Evolutionary conservation across 2,888 invertebrate genomes (phyloP), one percentile per base, ranked within the genome.

Genomic region (Brachyopa scutellaris): DNA sequence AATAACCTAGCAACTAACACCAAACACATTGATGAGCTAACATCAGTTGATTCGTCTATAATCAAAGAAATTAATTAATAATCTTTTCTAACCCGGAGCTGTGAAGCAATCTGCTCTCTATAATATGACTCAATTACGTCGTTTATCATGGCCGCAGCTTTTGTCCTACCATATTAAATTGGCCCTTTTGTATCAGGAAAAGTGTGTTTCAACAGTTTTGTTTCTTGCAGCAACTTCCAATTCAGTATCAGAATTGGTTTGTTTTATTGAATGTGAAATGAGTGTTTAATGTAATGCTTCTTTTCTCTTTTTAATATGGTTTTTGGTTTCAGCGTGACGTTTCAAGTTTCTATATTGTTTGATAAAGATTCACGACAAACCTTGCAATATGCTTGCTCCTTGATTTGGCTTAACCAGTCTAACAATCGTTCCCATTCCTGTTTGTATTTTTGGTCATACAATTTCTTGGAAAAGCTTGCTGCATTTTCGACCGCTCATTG

Each of bases 51-150:
- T 61, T 83, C 76, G n/a, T 80, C 80, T 1, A 74, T 57, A 7
- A 80, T 80, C n/a, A 74, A 26, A 2, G 76, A 69, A 82, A 69
- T 64, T 23, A n/a, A n/a, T n/a, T n/a, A n/a, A n/a, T n/a, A n/a
- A n/a, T n/a, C n/a, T n/a, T 42, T 31, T 42, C 11, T 26, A 26
- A 47, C 47, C 6, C 13, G 47, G 47, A 47, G 47, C 47, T 47
- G 47, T 47, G 38, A 38, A 47, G 45, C 45, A 47, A 47, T 47
- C n/a, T n/a, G n/a, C n/a, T n/a, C n/a, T n/a, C n/a, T n/a, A n/a
- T n/a, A n/a, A n/a, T n/a, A n/a, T n/a, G n/a, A n/a, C n/a, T n/a
- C n/a, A n/a, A n/a, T n/a, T n/a, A n/a, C n/a, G n/a, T n/a, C n/a
- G n/a, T n/a, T n/a, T n/a, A n/a, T n/a, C n/a, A n/a, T n/a, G n/a